phyloP scores from a whole-genome alignment of 2,113 vertebrate species.

The Setophaga kirtlandii region DNA sequence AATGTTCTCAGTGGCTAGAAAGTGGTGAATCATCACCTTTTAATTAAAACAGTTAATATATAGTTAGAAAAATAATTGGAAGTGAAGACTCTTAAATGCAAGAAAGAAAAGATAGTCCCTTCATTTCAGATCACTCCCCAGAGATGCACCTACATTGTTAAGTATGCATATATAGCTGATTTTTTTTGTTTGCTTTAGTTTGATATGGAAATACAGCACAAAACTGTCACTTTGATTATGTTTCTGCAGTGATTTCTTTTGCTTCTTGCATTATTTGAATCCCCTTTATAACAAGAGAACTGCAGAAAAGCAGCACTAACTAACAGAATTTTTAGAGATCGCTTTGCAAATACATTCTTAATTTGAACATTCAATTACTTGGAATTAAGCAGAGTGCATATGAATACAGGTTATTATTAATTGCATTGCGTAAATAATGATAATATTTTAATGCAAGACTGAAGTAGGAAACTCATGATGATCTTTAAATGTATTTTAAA shows the following conservation, averaged over 20 bases:
- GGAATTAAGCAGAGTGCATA: not conserved
- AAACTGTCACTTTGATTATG: conserved; percentile 47
- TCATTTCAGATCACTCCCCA: conserved; percentile 32
- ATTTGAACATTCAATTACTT: conserved; percentile 6
- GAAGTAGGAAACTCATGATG: not conserved
- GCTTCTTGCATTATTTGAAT: conserved; percentile 1
- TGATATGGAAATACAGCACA: conserved; percentile 46
- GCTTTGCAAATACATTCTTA: conserved; percentile 1
- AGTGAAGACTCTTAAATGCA: not conserved
- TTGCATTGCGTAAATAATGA: not conserved
- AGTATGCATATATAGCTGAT: not conserved
- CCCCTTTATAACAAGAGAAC: not conserved
- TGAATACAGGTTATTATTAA: not conserved
- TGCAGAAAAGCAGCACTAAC: not conserved
- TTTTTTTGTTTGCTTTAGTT: conserved; percentile 49
- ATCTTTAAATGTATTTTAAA: not conserved
- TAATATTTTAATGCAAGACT: not conserved
- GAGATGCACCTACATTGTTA: conserved; percentile 4
- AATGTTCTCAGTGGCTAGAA: conserved; percentile 49
- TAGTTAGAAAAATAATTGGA: conserved; percentile 52
- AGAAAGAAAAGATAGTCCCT: not conserved
- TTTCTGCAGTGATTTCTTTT: conserved; percentile 11
- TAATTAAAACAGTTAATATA: conserved; percentile 67
- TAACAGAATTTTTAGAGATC: not conserved
- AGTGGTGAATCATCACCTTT: conserved; percentile 59